Conservation (phyloP, 2,113 vertebrate species). For the Brachyhypopomus occidentalis region DNA sequence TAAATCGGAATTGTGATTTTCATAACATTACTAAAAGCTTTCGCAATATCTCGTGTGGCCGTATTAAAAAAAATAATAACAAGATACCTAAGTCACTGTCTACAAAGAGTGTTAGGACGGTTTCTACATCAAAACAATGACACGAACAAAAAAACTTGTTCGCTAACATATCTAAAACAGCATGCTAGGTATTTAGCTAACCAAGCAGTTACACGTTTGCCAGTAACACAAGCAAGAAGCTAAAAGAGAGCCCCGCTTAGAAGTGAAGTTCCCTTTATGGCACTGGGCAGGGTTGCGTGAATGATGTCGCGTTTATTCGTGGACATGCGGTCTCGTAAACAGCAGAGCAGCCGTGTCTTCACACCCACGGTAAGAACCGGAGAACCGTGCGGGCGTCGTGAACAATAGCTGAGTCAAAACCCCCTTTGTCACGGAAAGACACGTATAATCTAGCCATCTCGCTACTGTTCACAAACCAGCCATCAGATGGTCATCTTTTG, state of each 20-base stretch:
- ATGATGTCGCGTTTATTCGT: background rate
- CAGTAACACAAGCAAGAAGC: no score
- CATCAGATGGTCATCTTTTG: background rate
- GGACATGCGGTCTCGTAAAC: slow-evolving; percentile 55
- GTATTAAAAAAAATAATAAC: background rate
- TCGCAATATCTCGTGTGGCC: background rate
- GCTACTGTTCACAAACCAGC: no score
- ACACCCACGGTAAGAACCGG: slow-evolving; percentile 63
- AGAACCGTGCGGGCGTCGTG: background rate
- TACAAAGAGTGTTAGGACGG: no score
- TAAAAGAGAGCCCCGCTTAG: no score
- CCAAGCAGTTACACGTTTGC: no score
- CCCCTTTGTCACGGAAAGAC: background rate
- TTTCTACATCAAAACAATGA: no score
- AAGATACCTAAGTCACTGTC: no score
- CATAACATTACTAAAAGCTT: background rate
- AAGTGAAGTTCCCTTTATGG: no score
- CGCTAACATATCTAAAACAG: background rate
- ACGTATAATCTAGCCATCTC: background rate
- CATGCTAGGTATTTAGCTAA: no score
- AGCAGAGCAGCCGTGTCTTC: slow-evolving; percentile 34
- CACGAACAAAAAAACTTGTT: background rate
- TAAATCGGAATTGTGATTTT: background rate
- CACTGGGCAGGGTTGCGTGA: background rate
- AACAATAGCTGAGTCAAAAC: slow-evolving; percentile 7